Conservation (phyloP, 2,797 vertebrate species). For the Spatula versicolor region DNA sequence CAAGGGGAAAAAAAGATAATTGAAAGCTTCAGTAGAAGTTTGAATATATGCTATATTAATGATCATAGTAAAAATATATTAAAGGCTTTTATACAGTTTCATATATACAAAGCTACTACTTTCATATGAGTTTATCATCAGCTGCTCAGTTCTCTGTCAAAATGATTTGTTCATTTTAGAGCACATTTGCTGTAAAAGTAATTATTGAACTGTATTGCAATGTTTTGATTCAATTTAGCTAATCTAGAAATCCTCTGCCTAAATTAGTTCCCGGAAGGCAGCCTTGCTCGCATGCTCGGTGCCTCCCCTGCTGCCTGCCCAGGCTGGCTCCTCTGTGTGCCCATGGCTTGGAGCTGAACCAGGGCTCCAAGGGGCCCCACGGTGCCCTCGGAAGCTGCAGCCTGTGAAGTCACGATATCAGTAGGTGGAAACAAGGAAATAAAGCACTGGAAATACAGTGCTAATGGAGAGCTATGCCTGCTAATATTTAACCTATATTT, state of each 20-base stretch:
- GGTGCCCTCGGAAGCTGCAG: not conserved
- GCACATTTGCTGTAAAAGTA: not conserved
- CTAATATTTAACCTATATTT: not conserved
- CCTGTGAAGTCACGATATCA: no score
- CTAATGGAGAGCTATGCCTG: not conserved
- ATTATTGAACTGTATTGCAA: not conserved
- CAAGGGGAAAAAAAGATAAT: not conserved
- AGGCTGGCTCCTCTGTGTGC: accelerated
- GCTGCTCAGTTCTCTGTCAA: not conserved
- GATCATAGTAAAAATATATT: not conserved
- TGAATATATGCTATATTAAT: not conserved
- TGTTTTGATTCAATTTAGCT: not conserved
- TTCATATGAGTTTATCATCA: not conserved
- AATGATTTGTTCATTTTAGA: not conserved
- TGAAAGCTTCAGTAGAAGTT: not conserved
- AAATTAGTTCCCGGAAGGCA: accelerated
- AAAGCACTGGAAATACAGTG: not conserved
- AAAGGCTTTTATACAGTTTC: not conserved
- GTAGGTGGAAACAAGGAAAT: not conserved
- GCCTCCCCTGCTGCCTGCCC: not conserved
- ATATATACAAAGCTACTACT: not conserved
- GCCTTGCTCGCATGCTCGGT: accelerated
- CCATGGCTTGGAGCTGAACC: accelerated
- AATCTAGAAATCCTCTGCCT: not conserved
- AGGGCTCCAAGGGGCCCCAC: accelerated